phyloP scores from a whole-genome alignment of 2,113 vertebrate genomes.

The Centropus bengalensis region DNA sequence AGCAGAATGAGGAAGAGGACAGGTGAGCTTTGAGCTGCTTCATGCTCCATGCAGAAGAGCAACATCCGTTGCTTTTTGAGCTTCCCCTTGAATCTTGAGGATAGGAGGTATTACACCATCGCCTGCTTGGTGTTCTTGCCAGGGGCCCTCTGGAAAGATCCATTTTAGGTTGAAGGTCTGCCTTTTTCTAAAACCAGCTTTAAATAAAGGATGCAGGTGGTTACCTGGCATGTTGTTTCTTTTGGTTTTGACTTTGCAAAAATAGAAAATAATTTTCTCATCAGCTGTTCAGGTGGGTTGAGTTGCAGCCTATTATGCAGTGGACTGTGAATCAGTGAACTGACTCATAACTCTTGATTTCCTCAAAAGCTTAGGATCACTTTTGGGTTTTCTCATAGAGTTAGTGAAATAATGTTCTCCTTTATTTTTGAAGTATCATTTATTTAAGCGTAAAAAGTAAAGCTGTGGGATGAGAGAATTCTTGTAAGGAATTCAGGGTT shows the following conservation, averaged over 20 bases:
- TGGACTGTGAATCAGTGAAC: neutral
- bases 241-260: neutral
- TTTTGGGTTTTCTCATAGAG: neutral
- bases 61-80: neutral
- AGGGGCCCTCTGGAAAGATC: neutral
- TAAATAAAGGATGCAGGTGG: neutral
- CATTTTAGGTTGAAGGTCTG: neutral
- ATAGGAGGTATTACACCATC: neutral
- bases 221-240: neutral
- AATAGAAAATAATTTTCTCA: neutral
- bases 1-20: neutral
- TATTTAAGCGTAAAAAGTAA: neutral
- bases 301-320: neutral
- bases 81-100: neutral
- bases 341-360: neutral
- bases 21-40: neutral
- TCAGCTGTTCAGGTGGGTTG: neutral
- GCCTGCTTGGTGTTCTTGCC: accelerated
- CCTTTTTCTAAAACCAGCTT: slow-evolving; percentile 23
- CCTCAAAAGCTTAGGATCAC: neutral
- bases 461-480: neutral
- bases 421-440: neutral
- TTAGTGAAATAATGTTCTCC: neutral
- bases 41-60: neutral
- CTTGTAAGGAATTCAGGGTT: neutral